Conservation (phyloP, 2,888 invertebrate genomes). For the Dasypogon diadema region DNA sequence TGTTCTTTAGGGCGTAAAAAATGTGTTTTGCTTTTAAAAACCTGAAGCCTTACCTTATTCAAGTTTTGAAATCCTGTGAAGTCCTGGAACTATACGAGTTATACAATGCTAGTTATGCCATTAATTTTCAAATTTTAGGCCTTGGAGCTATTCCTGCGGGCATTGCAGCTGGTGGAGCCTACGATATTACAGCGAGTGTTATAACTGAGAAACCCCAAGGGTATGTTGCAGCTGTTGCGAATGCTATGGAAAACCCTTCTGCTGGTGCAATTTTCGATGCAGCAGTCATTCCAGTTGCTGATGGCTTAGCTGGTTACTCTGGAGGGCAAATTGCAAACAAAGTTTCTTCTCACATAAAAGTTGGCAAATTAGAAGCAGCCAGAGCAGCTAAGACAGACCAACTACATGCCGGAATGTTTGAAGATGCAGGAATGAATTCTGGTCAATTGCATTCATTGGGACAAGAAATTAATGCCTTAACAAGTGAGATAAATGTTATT, state of each 20-base stretch:
- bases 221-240: not conserved
- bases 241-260: not conserved
- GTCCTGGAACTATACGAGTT: too few relatives aligned
- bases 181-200: not conserved
- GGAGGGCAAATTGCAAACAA: not conserved
- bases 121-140: not conserved
- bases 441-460: not conserved
- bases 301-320: constrained; percentile 9
- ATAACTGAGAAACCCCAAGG: not conserved
- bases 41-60: too few relatives aligned
- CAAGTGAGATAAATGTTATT: not conserved
- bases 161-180: not conserved
- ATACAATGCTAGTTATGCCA: too few relatives aligned
- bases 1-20: too few relatives aligned
- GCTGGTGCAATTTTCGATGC: constrained; percentile 8
- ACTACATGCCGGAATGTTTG: not conserved
- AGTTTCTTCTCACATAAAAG: not conserved
- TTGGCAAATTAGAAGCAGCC: not conserved
- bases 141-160: not conserved
- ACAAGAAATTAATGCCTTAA: not conserved
- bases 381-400: constrained; percentile 9
- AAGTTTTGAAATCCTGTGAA: too few relatives aligned
- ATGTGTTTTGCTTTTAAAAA: too few relatives aligned
- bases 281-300: not conserved
- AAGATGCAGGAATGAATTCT: not conserved